These are phyloP conservation scores for Limnothrissa miodon DNA, from an alignment of 2,113 vertebrate species.

Conservation along the genomic window DNA sequence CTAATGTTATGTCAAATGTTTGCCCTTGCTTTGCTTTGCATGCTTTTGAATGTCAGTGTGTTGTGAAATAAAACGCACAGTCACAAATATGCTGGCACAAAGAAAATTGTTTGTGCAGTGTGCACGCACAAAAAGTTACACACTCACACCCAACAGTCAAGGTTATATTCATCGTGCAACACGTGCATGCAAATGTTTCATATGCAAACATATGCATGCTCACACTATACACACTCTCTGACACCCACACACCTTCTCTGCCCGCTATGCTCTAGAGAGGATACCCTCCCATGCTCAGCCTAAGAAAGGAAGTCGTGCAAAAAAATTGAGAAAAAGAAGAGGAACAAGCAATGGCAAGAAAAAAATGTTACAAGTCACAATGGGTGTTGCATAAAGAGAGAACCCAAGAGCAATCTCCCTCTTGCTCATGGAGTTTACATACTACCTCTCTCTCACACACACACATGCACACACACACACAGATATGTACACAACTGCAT, in stretches of 20 bases:
- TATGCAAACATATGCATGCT: slow-evolving; percentile 3
- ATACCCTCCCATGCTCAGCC: slow-evolving; percentile 20
- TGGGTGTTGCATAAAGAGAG: slow-evolving; percentile 67
- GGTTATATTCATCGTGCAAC: neutral
- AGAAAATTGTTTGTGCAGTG: too few relatives aligned
- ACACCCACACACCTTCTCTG: neutral
- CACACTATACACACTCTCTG: slow-evolving; percentile 1
- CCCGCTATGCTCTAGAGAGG: neutral
- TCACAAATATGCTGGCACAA: too few relatives aligned
- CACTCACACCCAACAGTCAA: neutral
- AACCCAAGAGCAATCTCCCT: slow-evolving; percentile 48
- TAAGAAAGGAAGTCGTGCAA: slow-evolving; percentile 48
- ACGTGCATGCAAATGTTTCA: slow-evolving; percentile 5
- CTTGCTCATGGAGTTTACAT: slow-evolving; percentile 53
- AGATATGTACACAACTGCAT: neutral
- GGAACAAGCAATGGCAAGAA: slow-evolving; percentile 33
- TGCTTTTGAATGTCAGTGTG: neutral
- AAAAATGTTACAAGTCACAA: slow-evolving; percentile 62
- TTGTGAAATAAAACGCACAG: too few relatives aligned
- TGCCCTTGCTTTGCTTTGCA: too few relatives aligned
- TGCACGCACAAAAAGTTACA: neutral
- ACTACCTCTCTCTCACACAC: slow-evolving; percentile 20
- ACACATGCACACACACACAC: slow-evolving; percentile 18
- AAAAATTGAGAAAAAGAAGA: slow-evolving; percentile 42
- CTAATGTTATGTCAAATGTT: neutral